phyloP scores from a whole-genome alignment of 2,113 vertebrate genomes.

The Neotragus moschatus region DNA sequence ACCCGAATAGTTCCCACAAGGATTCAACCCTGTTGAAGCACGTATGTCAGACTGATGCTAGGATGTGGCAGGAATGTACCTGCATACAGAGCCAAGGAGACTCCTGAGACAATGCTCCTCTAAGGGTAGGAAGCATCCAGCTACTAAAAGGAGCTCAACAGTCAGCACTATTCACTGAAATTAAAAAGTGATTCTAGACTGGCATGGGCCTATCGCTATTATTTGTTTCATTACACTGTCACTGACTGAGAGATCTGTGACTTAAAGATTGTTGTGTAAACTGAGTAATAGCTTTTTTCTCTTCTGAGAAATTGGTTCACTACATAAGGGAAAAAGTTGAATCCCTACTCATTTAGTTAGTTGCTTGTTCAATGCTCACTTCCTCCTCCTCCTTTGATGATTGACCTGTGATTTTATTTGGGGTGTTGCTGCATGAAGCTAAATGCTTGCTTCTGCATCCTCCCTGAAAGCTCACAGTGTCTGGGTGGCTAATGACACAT shows the following conservation, averaged over 20 bases:
- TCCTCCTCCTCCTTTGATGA: background rate
- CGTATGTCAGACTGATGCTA: background rate
- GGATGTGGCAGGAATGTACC: background rate
- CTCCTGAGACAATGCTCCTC: background rate
- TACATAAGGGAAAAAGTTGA: slow-evolving; percentile 1
- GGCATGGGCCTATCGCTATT: background rate
- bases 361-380: background rate
- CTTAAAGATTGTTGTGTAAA: slow-evolving; percentile 29
- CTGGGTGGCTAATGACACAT: background rate
- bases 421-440: background rate
- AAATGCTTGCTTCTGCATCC: background rate
- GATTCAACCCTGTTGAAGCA: background rate
- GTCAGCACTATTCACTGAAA: slow-evolving; percentile 15
- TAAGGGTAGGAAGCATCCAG: background rate
- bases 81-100: background rate
- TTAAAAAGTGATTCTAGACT: background rate
- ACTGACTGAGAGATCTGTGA: background rate
- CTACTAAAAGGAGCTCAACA: background rate
- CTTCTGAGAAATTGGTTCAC: background rate
- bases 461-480: background rate
- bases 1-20: background rate
- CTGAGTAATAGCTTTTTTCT: slow-evolving; percentile 36
- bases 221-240: background rate
- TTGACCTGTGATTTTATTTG: background rate
- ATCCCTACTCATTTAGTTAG: background rate